These are phyloP conservation scores for Drosophila meridionalis DNA, from an alignment of 2,888 invertebrate species.

Conservation along the genomic window DNA sequence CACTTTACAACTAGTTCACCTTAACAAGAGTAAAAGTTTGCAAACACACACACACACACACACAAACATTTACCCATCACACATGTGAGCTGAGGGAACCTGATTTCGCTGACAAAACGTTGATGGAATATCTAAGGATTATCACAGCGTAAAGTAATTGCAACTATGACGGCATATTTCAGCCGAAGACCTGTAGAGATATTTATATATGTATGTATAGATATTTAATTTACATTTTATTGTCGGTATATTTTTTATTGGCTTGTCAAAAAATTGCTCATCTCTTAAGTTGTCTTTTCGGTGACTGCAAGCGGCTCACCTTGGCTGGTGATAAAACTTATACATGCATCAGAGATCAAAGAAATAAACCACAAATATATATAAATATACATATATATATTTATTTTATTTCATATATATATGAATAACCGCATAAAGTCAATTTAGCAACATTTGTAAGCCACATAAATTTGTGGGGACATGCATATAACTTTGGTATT, in stretches of 20 bases:
- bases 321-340: conserved; percentile 80
- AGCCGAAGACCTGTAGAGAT: background rate
- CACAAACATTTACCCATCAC: background rate
- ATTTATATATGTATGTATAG: background rate
- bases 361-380: conserved; percentile 8
- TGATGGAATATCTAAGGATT: conserved; percentile 12
- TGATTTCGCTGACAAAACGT: conserved; percentile 47
- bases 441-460: conserved; percentile 44
- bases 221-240: background rate
- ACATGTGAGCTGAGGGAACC: conserved; percentile 40
- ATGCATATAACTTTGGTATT: conserved; percentile 62
- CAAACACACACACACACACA: conserved; percentile 23
- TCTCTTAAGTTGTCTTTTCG: background rate
- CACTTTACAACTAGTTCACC: conserved; percentile 76
- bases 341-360: conserved; percentile 58
- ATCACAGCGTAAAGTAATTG: background rate
- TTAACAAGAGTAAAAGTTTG: conserved; percentile 73
- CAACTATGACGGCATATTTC: background rate
- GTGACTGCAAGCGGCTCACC: conserved; percentile 65
- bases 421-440: conserved; percentile 28
- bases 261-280: background rate
- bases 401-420: background rate
- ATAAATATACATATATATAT: conserved; percentile 7
- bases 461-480: conserved; percentile 53
- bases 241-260: background rate